These are phyloP conservation scores for Meandrina meandrites DNA, from an alignment of 92 coral and sea anemone species.

Conservation along the genomic window DNA sequence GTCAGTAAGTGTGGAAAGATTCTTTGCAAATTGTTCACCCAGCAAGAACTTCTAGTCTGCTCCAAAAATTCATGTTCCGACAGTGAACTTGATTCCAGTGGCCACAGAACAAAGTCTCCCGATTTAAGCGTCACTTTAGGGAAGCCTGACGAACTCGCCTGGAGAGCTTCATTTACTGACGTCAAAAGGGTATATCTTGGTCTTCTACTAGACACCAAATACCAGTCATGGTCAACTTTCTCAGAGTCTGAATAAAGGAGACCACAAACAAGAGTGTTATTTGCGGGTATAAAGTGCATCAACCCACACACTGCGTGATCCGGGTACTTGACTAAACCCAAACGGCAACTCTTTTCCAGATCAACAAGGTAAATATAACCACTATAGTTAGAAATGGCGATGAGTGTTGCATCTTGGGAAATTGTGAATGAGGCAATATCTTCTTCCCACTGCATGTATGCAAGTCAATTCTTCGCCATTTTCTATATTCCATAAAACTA, in stretches of 20 bases:
- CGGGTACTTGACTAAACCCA: background rate
- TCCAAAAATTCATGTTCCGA: background rate
- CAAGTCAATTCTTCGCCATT: background rate
- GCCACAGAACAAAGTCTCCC: background rate
- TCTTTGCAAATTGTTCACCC: background rate
- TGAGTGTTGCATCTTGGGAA: background rate
- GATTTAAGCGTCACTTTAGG: no score
- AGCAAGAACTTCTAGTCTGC: background rate
- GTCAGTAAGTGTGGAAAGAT: background rate
- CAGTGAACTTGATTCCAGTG: background rate
- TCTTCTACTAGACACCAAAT: background rate
- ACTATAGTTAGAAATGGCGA: background rate
- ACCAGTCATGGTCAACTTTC: background rate
- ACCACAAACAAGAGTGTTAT: background rate
- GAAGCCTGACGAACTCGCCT: background rate
- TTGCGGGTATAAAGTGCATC: background rate
- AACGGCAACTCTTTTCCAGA: background rate
- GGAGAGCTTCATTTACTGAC: background rate
- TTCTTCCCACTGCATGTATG: background rate
- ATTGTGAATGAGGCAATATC: background rate
- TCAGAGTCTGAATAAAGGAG: background rate
- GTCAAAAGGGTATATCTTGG: no score
- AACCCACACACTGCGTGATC: background rate
- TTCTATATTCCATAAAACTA: conserved; percentile 5
- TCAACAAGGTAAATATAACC: background rate